phyloP scores from a whole-genome alignment of 2,797 vertebrate genomes.

The Trichosurus vulpecula region DNA sequence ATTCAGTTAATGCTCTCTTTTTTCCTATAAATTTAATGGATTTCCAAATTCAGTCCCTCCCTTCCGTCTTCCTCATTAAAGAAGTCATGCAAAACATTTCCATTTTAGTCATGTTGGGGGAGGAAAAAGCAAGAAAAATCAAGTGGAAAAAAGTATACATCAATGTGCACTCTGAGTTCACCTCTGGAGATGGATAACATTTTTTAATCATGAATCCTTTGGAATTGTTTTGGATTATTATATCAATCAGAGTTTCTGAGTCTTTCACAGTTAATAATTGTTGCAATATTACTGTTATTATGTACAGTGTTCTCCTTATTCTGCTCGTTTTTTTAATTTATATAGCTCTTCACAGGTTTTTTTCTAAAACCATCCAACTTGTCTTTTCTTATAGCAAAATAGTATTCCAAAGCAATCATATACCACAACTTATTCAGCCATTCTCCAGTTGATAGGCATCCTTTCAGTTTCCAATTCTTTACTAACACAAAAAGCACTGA shows the following conservation, averaged over 20 bases:
- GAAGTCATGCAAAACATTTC: no score
- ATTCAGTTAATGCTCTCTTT: no score
- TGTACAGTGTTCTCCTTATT: not conserved
- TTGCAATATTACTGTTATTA: not conserved
- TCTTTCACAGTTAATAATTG: no score
- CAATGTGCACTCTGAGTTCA: no score
- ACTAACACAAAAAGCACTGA: not conserved
- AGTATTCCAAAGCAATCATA: not conserved
- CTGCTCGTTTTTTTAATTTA: not conserved
- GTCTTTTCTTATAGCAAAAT: not conserved
- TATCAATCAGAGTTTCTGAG: not conserved
- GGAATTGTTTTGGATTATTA: not conserved
- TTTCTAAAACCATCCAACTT: not conserved
- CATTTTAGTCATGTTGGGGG: no score
- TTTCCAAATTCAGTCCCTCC: no score
- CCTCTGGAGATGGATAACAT: no score
- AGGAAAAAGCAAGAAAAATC: no score
- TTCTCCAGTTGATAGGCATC: not conserved
- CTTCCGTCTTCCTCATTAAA: no score
- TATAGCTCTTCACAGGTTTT: not conserved
- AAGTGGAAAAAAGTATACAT: no score
- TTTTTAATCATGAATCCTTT: not conserved
- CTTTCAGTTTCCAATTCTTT: not conserved
- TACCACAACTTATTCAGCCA: not conserved
- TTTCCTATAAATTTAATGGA: no score